These are phyloP conservation scores for Drosophila merina DNA, from an alignment of 2,888 invertebrate species.

Conservation along the genomic window DNA sequence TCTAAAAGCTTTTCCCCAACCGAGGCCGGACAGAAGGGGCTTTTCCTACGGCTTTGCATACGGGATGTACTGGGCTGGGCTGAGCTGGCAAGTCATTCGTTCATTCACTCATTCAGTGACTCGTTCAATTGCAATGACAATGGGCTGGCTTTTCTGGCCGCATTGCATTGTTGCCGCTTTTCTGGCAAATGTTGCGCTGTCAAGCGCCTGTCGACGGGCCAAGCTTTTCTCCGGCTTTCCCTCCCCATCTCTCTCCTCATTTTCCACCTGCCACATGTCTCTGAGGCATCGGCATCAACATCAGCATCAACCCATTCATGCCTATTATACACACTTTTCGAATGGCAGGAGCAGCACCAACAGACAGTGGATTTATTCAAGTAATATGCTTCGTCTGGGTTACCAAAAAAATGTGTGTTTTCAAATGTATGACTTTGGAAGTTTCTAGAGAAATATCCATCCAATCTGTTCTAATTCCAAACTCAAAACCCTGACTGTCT, in stretches of 20 bases:
- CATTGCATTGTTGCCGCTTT: conserved; percentile 29
- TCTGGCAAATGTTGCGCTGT: conserved; percentile 62
- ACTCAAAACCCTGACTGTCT: neutral
- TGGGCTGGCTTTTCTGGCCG: conserved; percentile 22
- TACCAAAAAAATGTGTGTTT: neutral
- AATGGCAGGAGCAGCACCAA: conserved; percentile 23
- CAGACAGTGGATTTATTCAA: conserved; percentile 2
- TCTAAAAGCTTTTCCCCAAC: conserved; percentile 57
- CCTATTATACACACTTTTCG: conserved; percentile 68
- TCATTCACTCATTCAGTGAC: conserved; percentile 35
- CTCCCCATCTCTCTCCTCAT: conserved; percentile 1
- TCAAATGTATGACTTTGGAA: neutral
- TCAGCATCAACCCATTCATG: conserved; percentile 50
- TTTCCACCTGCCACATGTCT: conserved; percentile 64
- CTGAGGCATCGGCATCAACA: conserved; percentile 20
- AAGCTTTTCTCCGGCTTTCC: conserved; percentile 21
- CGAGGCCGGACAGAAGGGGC: conserved; percentile 22
- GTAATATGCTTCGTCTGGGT: neutral
- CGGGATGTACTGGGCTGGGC: conserved; percentile 1
- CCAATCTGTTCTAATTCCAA: neutral
- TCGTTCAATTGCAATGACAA: conserved; percentile 69
- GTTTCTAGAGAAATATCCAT: neutral
- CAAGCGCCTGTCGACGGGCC: conserved; percentile 67
- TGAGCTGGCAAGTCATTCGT: conserved; percentile 22
- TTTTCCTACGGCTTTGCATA: conserved; percentile 29